Evolutionary conservation across 2,888 invertebrate genomes (phyloP), one percentile per base, ranked within the genome.

Genomic region (Agrotis puta): DNA sequence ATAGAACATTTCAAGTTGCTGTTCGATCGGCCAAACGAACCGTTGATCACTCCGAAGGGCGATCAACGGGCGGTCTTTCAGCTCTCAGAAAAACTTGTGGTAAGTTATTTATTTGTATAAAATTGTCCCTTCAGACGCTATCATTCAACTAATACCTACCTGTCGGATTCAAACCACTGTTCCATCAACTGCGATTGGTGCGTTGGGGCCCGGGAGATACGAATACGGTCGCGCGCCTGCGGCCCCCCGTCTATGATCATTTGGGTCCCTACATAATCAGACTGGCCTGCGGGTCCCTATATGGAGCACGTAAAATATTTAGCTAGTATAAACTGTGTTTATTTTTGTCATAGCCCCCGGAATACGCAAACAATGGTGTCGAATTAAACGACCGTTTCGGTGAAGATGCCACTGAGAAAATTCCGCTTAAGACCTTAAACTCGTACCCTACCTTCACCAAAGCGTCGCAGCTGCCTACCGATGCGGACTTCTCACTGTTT

Each of bases 401-500:
- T 58, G 96, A 96, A 1, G 96, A 96, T 6, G 94, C 96, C 18
- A 83, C 89, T 1, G 95, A 95, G 68, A 95, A 92, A 76, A 97
- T 98, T 63, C 92, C 93, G 0, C 95, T 98, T 18, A 96, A 95
- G 77, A 89, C 95, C 59, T 91, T 97, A 81, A 93, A 94, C 39
- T 87, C 92, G 3, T 84, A 97, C 59, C 98, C 98, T 0, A 94
- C 97, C 77, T 93, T 98, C 73, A 94, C 92, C 2, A 86, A 96
- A 22, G 97, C 97, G 0, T 89, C 96, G 80, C 94, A 96, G 76
- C 92, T 98, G 67, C 96, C 96, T 1, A 93, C 96, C 2, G 97
- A 97, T 70, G 96, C 96, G 0, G 96, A 97, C 82, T 98, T 98
- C 92, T 98, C 98, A 0, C 93, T 98, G 22, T 98, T 98, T 88